Base-by-base conservation (phyloP, 2,113 vertebrate genomes). In the Corythornis cristatus region DNA sequence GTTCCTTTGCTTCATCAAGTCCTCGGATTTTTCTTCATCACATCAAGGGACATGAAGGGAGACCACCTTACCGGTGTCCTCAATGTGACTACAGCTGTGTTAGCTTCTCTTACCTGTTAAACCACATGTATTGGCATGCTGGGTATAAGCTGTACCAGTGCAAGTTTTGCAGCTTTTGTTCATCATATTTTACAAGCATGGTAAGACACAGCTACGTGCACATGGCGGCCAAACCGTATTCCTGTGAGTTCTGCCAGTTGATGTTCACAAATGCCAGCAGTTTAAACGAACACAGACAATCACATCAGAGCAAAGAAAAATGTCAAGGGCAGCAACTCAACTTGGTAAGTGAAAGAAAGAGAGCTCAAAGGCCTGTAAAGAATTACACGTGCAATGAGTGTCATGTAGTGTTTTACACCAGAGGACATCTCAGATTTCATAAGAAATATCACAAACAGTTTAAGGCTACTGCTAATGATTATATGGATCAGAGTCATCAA, bases 51-150 rank as follows among this genome's bases (percentile, higher is more conserved):
- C 96, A 97, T 57, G 89, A 89, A 57, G 90, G 64, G 28, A 82
- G 28, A 71, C 88, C 88, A 9, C 96, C 95, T 48, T 94, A 94
- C 62, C 89, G 77, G 74, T 97, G 96, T 74, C 96, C 96, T 67
- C 93, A 77, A 1, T 96, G 96, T 62, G 91, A 95, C 28, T 95
- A 85, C 43, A 83, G 83, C 51, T 89, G 70, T 33, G 1, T 23
- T 46, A 90, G 29, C 35, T 76, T 90, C 8, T 85, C 94, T 6
- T 71, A 53, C 23, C 76, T 97, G 67, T 37, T 96, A 60, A 95
- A 84, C 66, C 96, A 97, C 71, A 68, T 97, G 77, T 96, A 95
- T 74, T 96, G 95, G 96, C 96, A 97, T 26, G 91, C 94, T 75
- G 96, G 96, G 7, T 95, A 93, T 37, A 86, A 92, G 61, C 88